Evolutionary conservation across 2,113 vertebrate species (phyloP).

Genomic region (Calidris pygmaea): DNA sequence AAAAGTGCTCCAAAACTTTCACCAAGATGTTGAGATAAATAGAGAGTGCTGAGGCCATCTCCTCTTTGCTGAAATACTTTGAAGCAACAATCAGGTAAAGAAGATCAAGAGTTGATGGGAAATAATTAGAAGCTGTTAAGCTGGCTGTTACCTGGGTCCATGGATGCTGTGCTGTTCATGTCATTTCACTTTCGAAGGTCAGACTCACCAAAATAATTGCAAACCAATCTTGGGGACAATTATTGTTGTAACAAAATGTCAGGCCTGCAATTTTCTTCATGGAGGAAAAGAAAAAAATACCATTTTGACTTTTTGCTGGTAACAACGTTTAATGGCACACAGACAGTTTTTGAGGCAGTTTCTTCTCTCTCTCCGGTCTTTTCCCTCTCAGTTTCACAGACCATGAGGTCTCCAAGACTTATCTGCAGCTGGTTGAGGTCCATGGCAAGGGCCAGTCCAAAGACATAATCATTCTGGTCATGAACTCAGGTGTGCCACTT

Average conservation of each 20-base stretch:
- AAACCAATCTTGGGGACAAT: conserved; percentile 52
- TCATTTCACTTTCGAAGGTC: conserved; percentile 55
- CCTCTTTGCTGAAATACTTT: conserved; percentile 57
- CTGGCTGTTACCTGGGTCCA: conserved; percentile 36
- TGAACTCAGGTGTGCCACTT: neutral
- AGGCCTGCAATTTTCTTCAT: conserved; percentile 59
- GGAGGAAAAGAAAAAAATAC: conserved; percentile 26
- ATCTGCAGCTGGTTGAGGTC: neutral
- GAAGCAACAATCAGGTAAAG: conserved; percentile 55
- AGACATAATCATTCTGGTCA: neutral
- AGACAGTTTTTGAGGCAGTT: conserved; percentile 15
- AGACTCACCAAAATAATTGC: conserved; percentile 63
- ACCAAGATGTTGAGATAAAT: conserved; percentile 1
- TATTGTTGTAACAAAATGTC: conserved; percentile 60
- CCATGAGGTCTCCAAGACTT: neutral
- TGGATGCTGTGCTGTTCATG: conserved; percentile 14
- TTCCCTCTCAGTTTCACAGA: neutral
- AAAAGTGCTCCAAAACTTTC: conserved; percentile 31
- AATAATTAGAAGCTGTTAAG: conserved; percentile 70
- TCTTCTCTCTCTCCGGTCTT: neutral
- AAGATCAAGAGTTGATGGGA: conserved; percentile 67
- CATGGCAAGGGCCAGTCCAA: neutral
- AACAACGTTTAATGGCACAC: conserved; percentile 40
- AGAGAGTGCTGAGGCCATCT: conserved; percentile 26
- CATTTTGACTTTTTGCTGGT: conserved; percentile 29